Evolutionary conservation across 2,113 vertebrate species (phyloP).

Genomic region (Hipposideros armiger): DNA sequence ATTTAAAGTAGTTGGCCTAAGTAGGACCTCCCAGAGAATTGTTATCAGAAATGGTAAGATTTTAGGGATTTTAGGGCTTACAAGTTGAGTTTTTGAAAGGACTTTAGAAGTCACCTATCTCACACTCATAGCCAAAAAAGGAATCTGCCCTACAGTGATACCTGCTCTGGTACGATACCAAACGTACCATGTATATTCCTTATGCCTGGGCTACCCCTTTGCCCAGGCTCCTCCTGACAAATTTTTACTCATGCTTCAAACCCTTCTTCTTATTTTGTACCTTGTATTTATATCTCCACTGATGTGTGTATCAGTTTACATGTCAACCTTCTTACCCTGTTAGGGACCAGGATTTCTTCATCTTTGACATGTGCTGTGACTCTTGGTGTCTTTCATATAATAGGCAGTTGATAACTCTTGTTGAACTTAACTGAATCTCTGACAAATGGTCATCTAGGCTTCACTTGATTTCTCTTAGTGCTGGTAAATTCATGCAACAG

Average conservation of each 20-base stretch:
- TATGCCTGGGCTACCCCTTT: not conserved
- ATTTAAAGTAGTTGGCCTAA: conserved; percentile 29
- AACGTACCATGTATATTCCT: not conserved
- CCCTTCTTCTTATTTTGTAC: not conserved
- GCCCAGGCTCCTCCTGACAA: not conserved
- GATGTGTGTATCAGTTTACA: not conserved
- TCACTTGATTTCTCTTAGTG: not conserved
- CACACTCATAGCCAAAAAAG: not conserved
- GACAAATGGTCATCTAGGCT: not conserved
- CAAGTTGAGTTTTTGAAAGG: not conserved
- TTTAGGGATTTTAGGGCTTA: conserved; percentile 23
- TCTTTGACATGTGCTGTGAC: not conserved
- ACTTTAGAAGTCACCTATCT: not conserved
- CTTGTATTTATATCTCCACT: not conserved
- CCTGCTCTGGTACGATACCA: not conserved
- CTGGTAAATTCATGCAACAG: not conserved
- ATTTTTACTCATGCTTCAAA: not conserved
- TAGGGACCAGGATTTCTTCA: not conserved
- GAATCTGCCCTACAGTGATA: not conserved
- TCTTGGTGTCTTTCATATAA: not conserved
- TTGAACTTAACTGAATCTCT: not conserved
- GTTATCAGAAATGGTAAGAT: not conserved
- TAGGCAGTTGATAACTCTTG: not conserved
- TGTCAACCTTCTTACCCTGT: not conserved
- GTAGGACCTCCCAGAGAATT: not conserved